Percentiles rank a stretch among this genome's conserved stretches.
Evolutionary conservation across 2,113 vertebrate genomes (phyloP).

Genomic region (Glaucidium brasilianum): DNA sequence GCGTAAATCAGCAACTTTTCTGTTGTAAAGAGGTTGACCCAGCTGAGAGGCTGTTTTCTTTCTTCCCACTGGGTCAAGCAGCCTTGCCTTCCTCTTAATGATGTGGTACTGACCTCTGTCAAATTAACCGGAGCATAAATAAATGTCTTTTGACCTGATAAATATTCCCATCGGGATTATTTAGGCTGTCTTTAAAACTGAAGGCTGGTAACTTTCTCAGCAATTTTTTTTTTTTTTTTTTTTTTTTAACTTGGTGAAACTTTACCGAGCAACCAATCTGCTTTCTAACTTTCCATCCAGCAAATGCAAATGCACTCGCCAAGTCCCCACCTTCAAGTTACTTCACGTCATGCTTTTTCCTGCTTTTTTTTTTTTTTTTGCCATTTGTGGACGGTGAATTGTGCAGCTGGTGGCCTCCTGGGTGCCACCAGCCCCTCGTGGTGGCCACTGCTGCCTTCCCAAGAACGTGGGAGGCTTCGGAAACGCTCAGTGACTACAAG

Average conservation of each 20-base stretch:
- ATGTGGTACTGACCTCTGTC: neutral
- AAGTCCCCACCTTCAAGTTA: neutral
- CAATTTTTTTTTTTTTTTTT: neutral
- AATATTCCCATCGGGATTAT: neutral
- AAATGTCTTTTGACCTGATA: neutral
- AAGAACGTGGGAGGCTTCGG: neutral
- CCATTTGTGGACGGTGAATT: neutral
- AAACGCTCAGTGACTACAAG: neutral
- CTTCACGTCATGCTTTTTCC: neutral
- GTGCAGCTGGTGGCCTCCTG: neutral
- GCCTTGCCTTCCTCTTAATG: neutral
- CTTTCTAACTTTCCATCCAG: neutral
- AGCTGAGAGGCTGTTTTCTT: neutral
- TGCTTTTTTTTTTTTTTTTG: neutral
- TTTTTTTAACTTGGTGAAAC: neutral
- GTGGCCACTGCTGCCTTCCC: neutral
- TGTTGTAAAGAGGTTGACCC: neutral
- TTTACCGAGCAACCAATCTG: rapidly evolving
- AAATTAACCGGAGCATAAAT: neutral
- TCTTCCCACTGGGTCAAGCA: neutral
- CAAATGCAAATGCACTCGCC: neutral
- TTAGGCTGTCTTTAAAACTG: neutral
- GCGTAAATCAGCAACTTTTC: neutral
- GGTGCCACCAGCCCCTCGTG: neutral
- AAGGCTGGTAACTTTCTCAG: neutral